These are phyloP conservation scores for Whitmania pigra DNA, from an alignment of 1,140 invertebrate species.

Conservation along the genomic window DNA sequence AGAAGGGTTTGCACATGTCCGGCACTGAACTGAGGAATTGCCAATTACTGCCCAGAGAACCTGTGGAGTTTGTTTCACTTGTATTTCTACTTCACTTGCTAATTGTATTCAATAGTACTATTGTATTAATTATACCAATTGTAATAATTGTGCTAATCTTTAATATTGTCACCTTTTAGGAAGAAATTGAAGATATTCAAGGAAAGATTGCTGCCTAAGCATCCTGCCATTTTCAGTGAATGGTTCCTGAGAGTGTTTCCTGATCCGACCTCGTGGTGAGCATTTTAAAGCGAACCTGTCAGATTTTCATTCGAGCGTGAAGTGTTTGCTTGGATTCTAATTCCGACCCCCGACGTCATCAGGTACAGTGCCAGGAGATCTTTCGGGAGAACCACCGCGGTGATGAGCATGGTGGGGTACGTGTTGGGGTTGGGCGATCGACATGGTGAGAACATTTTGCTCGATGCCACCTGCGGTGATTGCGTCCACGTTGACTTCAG, in stretches of 20 bases:
- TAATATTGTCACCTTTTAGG: slow-evolving; percentile 25
- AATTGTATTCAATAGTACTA: no score
- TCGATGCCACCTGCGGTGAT: slow-evolving; percentile 80
- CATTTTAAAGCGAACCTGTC: background rate
- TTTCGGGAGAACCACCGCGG: slow-evolving; percentile 79
- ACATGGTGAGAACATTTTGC: slow-evolving; percentile 90
- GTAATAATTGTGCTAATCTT: background rate
- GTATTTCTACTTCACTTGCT: no score
- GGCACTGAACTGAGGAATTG: slow-evolving; percentile 51
- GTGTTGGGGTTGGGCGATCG: slow-evolving; percentile 91
- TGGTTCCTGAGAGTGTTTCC: slow-evolving; percentile 80
- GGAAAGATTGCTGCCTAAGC: slow-evolving; percentile 55
- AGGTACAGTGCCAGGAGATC: slow-evolving; percentile 58
- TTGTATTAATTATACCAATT: no score
- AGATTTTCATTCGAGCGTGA: background rate
- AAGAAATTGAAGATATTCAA: slow-evolving; percentile 60
- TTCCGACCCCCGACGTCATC: background rate
- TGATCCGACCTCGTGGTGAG: slow-evolving; percentile 72
- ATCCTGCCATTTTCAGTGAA: slow-evolving; percentile 73
- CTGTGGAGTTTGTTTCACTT: slow-evolving; percentile 33
- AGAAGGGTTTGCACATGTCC: slow-evolving; percentile 46
- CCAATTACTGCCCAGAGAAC: slow-evolving; percentile 30
- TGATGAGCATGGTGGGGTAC: slow-evolving; percentile 97
- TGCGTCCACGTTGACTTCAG: slow-evolving; percentile 96
- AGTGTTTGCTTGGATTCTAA: background rate